Evolutionary conservation across 2,888 invertebrate genomes (phyloP).

Genomic region (Perdita meconis): DNA sequence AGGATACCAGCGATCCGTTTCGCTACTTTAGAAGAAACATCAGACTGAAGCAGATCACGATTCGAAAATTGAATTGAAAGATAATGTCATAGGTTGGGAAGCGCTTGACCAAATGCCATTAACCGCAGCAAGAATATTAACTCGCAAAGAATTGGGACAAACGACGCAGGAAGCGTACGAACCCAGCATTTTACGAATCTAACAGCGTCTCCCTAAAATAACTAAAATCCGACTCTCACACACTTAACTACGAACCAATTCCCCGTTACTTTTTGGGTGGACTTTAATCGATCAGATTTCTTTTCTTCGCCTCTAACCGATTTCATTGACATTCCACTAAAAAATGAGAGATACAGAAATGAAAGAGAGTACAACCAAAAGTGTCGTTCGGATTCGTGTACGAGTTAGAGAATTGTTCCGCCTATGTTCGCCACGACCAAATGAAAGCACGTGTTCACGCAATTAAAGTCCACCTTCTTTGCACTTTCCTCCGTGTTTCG

Average conservation of each 20-base stretch:
- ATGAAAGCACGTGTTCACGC: slow-evolving; percentile 30
- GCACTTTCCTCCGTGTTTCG: slow-evolving; percentile 48
- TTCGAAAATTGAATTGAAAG: background rate
- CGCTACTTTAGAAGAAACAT: no score
- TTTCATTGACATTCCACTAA: slow-evolving; percentile 47
- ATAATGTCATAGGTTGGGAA: background rate
- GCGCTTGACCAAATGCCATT: slow-evolving; percentile 44
- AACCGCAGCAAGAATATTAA: slow-evolving; percentile 41
- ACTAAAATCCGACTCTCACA: slow-evolving; percentile 39
- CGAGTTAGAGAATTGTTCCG: no score
- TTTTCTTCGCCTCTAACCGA: slow-evolving; percentile 64
- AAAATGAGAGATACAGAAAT: slow-evolving; percentile 12
- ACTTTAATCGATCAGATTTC: slow-evolving; percentile 69
- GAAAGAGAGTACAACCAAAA: background rate
- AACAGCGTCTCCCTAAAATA: slow-evolving; percentile 33
- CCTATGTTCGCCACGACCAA: slow-evolving; percentile 58
- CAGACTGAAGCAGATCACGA: no score
- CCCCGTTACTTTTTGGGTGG: slow-evolving; percentile 65
- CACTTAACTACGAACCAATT: slow-evolving; percentile 43
- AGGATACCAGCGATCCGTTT: no score
- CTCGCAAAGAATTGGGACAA: slow-evolving; percentile 9
- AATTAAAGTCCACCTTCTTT: slow-evolving; percentile 73
- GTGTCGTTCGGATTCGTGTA: background rate
- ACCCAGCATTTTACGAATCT: slow-evolving; percentile 12
- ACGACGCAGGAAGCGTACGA: slow-evolving; percentile 15